These are phyloP conservation scores for Habropoda laboriosa DNA, from an alignment of 1,140 invertebrate genomes.

Conservation along the genomic window DNA sequence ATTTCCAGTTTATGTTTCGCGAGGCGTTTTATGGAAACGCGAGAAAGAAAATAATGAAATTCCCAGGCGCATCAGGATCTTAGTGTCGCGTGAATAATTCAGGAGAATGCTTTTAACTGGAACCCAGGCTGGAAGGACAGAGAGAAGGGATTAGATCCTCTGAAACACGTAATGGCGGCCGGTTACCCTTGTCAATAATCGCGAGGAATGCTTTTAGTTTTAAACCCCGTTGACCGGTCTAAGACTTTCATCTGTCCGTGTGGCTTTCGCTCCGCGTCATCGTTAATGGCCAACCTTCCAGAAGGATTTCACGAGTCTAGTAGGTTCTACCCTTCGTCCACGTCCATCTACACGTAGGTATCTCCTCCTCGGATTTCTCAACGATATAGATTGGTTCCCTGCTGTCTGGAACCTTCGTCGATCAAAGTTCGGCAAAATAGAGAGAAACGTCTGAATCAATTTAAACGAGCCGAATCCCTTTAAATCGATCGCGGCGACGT, in stretches of 20 bases:
- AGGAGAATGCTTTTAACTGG: constrained; percentile 63
- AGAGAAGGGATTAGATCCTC: constrained; percentile 37
- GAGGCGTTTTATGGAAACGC: constrained; percentile 15
- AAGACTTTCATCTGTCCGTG: constrained; percentile 26
- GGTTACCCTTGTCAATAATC: constrained; percentile 67
- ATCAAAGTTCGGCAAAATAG: not conserved
- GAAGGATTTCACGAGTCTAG: constrained; percentile 36
- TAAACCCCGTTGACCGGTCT: constrained; percentile 41
- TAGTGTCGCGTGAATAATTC: constrained; percentile 62
- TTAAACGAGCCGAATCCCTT: not conserved
- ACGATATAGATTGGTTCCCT: not conserved
- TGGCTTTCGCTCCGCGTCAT: constrained; percentile 38
- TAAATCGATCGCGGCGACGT: constrained; percentile 3
- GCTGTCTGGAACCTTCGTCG: not conserved
- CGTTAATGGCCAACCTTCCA: constrained; percentile 54
- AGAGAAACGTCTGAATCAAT: constrained; percentile 11
- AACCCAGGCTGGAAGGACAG: constrained; percentile 7
- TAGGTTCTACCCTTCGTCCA: constrained; percentile 47
- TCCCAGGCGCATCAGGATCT: constrained; percentile 46
- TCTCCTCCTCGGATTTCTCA: constrained; percentile 6
- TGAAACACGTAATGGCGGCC: constrained; percentile 43
- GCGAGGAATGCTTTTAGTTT: constrained; percentile 69
- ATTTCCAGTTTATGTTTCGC: not conserved
- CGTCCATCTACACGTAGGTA: constrained; percentile 51
- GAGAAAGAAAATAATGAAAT: constrained; percentile 52